phyloP scores from a whole-genome alignment of 2,888 invertebrate species.

The Venustoraphidia nigricollis region DNA sequence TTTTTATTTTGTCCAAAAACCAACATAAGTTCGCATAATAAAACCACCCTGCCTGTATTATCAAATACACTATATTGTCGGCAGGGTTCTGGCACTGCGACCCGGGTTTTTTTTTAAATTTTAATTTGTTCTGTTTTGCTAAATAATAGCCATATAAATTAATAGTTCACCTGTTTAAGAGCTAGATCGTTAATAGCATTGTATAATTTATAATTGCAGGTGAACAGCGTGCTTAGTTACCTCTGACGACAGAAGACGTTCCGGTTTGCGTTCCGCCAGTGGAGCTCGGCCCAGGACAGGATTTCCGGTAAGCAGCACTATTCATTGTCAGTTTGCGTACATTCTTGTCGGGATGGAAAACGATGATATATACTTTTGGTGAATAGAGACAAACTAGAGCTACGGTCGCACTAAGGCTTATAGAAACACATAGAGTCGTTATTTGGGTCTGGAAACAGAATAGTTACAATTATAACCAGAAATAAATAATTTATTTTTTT shows the following conservation, averaged over 20 bases:
- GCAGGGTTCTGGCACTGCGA: too few relatives aligned
- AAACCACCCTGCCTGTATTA: too few relatives aligned
- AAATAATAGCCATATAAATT: too few relatives aligned
- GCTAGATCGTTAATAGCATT: background rate
- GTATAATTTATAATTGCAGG: background rate
- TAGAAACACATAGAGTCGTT: conserved; percentile 51
- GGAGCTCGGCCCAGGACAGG: conserved; percentile 19
- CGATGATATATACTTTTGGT: conserved; percentile 55
- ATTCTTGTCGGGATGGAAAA: conserved; percentile 59
- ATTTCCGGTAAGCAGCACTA: conserved; percentile 22
- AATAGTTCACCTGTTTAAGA: too few relatives aligned
- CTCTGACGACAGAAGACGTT: conserved; percentile 4
- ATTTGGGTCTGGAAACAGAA: conserved; percentile 39
- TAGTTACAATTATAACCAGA: too few relatives aligned
- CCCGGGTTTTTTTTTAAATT: too few relatives aligned
- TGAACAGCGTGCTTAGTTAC: background rate
- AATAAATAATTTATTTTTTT: too few relatives aligned
- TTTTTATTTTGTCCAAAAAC: too few relatives aligned
- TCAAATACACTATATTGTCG: too few relatives aligned
- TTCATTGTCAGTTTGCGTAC: conserved; percentile 37
- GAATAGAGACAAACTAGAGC: conserved; percentile 53
- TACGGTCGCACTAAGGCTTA: conserved; percentile 52
- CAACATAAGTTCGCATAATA: too few relatives aligned
- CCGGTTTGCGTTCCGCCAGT: conserved; percentile 11
- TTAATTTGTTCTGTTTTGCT: too few relatives aligned